phyloP scores from a whole-genome alignment of 2,797 vertebrate species.

The Capromys pilorides region DNA sequence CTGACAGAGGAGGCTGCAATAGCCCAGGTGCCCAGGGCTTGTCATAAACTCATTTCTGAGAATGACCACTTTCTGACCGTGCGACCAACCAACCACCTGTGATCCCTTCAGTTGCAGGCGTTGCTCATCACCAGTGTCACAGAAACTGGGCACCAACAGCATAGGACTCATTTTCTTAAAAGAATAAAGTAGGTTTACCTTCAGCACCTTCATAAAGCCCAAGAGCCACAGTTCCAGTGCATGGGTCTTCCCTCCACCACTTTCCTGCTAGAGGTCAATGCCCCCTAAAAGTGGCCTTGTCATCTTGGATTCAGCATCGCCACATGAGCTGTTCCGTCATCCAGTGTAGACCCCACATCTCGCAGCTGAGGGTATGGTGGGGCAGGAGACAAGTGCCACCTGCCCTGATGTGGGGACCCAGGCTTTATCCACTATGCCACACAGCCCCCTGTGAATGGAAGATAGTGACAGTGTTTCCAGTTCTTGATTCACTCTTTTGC shows the following conservation, averaged over 20 bases:
- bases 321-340: not conserved
- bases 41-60: not conserved
- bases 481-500: not conserved
- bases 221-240: not conserved
- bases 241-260: not conserved
- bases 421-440: not conserved
- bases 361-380: not conserved
- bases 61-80: not conserved
- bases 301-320: not conserved
- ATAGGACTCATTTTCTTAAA: not conserved
- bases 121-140: not conserved
- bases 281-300: not conserved
- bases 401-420: too few species aligned
- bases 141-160: not conserved
- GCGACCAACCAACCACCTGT: not conserved
- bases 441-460: not conserved
- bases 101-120: not conserved
- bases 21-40: not conserved
- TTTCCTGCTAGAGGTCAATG: not conserved
- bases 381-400: not conserved
- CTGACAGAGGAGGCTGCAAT: not conserved
- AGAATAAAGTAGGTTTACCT: conserved; percentile 1
- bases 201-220: not conserved
- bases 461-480: not conserved
- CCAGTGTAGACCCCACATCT: not conserved